Base-by-base conservation (phyloP, 2,797 vertebrate genomes). In the Octomys mimax region DNA sequence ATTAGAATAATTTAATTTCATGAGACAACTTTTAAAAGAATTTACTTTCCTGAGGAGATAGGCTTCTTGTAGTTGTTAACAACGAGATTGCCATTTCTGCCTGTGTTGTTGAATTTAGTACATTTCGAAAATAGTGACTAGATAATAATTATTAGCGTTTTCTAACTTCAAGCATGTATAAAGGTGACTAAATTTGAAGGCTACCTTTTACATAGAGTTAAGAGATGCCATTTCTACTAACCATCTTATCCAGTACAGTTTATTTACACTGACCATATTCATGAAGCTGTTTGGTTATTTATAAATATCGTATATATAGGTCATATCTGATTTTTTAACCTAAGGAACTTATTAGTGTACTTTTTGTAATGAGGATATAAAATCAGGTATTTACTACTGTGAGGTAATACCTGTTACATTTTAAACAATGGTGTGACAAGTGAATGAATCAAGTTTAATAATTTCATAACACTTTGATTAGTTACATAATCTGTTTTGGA, bases 1-100 rank as follows among this genome's bases (percentile, higher is more conserved):
- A 94, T 96, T 96, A 95, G 75, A 90, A 92, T 62, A 90, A 88
- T 86, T 93, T 96, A 96, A 87, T 93, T 96, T 92, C 93, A 81
- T 79, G 92, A 91, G 78, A 36, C 62, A 95, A 78, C 42, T 96
- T 94, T 85, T 87, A 96, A 95, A 87, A 87, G 82, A 78, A 22
- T 89, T 96, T 68, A 95, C 87, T 86, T 96, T 92, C 28, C 16
- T 3, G 11, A 73, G n/a, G 83, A 92, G 80, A 90, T 95, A 33
- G 73, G 64, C 68, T 49, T 94, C 62, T 83, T 87, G 19, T 36
- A n/a, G 6, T 80, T 70, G 39, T 54, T 52, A 83, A 94, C 77
- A 95, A 46, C 11, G 1, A 68, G 66, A 62, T 42, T 73, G 57
- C 28, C 24, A n/a, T 92, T 84, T 82, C 79, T 83, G 54, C 36